phyloP scores from a whole-genome alignment of 2,797 vertebrate species.

The Epinephelus awoara region DNA sequence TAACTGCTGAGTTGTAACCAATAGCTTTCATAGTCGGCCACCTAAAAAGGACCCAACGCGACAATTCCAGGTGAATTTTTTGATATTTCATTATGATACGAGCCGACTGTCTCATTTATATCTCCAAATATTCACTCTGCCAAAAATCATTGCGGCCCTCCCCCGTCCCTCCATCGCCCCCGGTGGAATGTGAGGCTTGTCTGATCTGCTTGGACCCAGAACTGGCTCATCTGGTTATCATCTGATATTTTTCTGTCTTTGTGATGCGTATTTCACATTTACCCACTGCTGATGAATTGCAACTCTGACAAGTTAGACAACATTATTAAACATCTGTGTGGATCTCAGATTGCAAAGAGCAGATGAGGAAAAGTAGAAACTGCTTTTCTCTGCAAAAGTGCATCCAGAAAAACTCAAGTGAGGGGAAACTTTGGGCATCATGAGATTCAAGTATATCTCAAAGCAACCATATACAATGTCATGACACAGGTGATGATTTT shows the following conservation, averaged over 20 bases:
- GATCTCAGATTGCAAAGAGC: slow-evolving; percentile 4
- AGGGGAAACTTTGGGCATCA: neutral
- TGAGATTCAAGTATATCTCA: slow-evolving; percentile 1
- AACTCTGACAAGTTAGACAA: slow-evolving; percentile 45
- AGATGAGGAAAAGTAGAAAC: slow-evolving; percentile 11
- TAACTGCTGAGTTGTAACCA: slow-evolving; percentile 65
- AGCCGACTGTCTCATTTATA: slow-evolving; percentile 61
- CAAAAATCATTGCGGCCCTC: slow-evolving; percentile 42
- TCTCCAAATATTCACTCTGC: slow-evolving; percentile 47
- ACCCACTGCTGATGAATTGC: slow-evolving; percentile 35
- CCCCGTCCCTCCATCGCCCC: slow-evolving; percentile 14
- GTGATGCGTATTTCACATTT: slow-evolving; percentile 52
- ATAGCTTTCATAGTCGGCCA: slow-evolving; percentile 62
- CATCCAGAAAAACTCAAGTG: neutral
- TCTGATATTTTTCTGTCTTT: slow-evolving; percentile 38
- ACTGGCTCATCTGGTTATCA: slow-evolving; percentile 41
- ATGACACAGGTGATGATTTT: neutral
- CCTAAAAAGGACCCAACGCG: slow-evolving; percentile 55
- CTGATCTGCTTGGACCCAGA: slow-evolving; percentile 48
- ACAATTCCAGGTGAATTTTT: slow-evolving; percentile 60
- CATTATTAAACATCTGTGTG: slow-evolving; percentile 34
- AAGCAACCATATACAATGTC: neutral
- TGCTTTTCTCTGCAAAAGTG: neutral
- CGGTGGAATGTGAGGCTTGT: slow-evolving; percentile 34
- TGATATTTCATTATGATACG: slow-evolving; percentile 64